Base-by-base conservation (phyloP, 1,140 invertebrate genomes). In the Nixonia krombeini region DNA sequence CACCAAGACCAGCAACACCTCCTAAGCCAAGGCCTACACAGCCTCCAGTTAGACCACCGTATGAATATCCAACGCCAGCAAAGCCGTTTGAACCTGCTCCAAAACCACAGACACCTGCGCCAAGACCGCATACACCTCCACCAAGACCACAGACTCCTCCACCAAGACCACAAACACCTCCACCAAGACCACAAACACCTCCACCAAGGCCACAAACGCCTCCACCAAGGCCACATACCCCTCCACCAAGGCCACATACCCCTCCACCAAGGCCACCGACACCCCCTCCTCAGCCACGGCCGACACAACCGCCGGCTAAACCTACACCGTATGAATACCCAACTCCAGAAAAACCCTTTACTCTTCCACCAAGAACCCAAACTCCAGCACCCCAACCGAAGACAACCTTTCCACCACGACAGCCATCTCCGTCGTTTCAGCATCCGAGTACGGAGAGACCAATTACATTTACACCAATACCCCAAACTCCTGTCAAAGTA, bases 371-470 rank as follows among this genome's bases (percentile, higher is more conserved):
- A 50, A 21, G 17, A 7, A 25, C 9, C 6, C 45, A 9, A 6
- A 45, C 13, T 7, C 50, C 37, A 8, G n/a, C 21, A 28, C 46
- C 61, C 44, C 16, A 17, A 7, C 26, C 9, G n/a, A n/a, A n/a
- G n/a, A n/a, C n/a, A n/a, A n/a, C n/a, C n/a, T n/a, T n/a, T n/a
- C n/a, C n/a, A n/a, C n/a, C n/a, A n/a, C n/a, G n/a, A n/a, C n/a
- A n/a, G n/a, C n/a, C n/a, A n/a, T n/a, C n/a, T n/a, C n/a, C n/a
- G n/a, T n/a, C n/a, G n/a, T n/a, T n/a, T n/a, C n/a, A n/a, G 7
- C 45, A 9, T 8, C 38, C 13, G 7, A 45, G 26, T 5, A 9
- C 21, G 21, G 40, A 53, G 44, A 21, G 17, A 7, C 26, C n/a
- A 9, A 15, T n/a, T 2, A 29, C 9, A 3, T 4, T 4, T 33